Evolutionary conservation across 64 coral and sea anemone genomes (phyloP).

Genomic region (Montipora capricornis): DNA sequence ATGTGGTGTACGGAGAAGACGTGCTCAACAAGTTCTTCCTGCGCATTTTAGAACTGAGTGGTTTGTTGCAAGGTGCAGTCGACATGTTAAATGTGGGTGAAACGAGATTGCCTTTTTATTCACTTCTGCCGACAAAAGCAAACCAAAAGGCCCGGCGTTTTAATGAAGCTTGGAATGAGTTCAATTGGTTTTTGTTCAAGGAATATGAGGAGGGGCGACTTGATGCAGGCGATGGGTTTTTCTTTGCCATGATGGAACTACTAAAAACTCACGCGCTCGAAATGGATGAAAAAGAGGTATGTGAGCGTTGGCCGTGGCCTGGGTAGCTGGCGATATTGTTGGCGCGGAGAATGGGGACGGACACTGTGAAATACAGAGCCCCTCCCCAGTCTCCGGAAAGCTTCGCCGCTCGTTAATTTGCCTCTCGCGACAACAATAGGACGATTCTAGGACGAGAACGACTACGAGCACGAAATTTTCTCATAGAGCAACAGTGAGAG

Average conservation of each 20-base stretch:
- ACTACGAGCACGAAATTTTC: too few species aligned
- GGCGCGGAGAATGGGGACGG: too few species aligned
- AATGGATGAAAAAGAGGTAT: constrained; percentile 70
- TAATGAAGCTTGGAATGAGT: constrained; percentile 68
- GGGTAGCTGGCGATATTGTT: background rate
- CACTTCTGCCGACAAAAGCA: constrained; percentile 62
- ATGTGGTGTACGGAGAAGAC: constrained; percentile 82
- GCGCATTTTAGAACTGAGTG: constrained; percentile 66
- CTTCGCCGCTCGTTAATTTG: too few species aligned
- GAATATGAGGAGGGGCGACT: constrained; percentile 88
- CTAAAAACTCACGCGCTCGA: constrained; percentile 78
- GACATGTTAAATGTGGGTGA: constrained; percentile 73
- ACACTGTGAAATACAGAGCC: too few species aligned
- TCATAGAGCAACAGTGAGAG: too few species aligned
- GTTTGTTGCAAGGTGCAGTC: constrained; percentile 68
- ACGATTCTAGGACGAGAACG: too few species aligned
- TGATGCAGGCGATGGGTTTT: constrained; percentile 55
- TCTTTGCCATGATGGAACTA: constrained; percentile 83
- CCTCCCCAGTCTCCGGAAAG: too few species aligned
- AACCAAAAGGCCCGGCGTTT: constrained; percentile 63
- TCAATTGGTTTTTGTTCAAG: constrained; percentile 73
- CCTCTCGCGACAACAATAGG: too few species aligned
- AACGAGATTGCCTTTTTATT: constrained; percentile 82
- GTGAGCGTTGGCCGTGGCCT: background rate
- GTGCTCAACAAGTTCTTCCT: constrained; percentile 81